phyloP scores from a whole-genome alignment of 2,797 vertebrate genomes.

The Poecilia velifera region DNA sequence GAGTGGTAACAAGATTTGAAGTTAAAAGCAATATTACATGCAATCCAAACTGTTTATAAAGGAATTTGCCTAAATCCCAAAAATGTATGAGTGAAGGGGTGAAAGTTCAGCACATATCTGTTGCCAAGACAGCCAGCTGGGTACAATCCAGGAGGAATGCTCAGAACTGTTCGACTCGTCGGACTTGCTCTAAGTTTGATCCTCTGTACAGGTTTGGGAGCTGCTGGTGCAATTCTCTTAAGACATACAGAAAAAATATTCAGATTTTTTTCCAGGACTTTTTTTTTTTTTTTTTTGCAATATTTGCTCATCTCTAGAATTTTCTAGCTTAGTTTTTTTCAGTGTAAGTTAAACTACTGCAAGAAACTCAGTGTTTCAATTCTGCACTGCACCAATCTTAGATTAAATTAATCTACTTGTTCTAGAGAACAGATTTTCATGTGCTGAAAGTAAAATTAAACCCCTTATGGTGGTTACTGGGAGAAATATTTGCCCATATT shows the following conservation, averaged over 20 bases:
- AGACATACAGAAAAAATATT: background rate
- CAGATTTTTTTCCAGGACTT: background rate
- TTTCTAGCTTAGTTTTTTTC: background rate
- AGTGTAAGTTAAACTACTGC: no score
- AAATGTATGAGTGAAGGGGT: background rate
- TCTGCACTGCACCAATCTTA: background rate
- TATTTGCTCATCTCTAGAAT: background rate
- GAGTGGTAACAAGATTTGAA: background rate
- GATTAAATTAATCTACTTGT: background rate
- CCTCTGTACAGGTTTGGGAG: background rate
- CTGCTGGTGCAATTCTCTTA: background rate
- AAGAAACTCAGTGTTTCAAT: no score
- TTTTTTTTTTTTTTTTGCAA: background rate
- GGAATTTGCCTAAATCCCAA: background rate
- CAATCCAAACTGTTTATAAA: background rate
- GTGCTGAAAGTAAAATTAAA: background rate
- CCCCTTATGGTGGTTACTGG: background rate
- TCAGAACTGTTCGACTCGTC: background rate
- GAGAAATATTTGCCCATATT: background rate
- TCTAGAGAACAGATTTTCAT: background rate
- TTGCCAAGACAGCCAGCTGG: background rate
- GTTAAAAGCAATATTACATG: background rate
- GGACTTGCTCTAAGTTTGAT: background rate
- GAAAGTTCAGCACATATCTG: background rate
- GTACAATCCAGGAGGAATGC: background rate